phyloP scores from a whole-genome alignment of 92 coral and sea anemone species.

The Porites rus region DNA sequence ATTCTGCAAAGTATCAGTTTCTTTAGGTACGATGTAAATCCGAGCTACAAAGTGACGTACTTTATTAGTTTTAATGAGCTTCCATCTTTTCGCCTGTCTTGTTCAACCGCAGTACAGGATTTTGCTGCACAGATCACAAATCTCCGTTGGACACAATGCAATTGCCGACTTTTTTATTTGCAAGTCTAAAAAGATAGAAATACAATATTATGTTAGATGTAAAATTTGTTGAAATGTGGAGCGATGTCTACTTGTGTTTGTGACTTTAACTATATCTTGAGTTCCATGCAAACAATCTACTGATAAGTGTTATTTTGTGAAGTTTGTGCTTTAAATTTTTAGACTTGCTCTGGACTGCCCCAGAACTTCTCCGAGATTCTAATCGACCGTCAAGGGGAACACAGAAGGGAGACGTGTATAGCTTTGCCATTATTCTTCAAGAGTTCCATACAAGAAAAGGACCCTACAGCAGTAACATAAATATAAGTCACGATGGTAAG shows the following conservation, averaged over 20 bases:
- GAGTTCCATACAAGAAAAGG: slow-evolving; percentile 96
- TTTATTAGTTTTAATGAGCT: no score
- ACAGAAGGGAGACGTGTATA: slow-evolving; percentile 87
- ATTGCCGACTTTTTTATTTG: no score
- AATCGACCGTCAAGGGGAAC: slow-evolving; percentile 68
- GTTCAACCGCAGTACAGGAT: no score
- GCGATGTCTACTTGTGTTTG: not conserved
- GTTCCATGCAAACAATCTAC: not conserved
- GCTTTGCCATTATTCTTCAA: slow-evolving; percentile 91
- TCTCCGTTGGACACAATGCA: no score
- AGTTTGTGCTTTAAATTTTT: not conserved
- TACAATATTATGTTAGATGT: no score
- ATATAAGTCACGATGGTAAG: slow-evolving; percentile 70
- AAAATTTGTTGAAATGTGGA: no score
- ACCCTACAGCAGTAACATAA: slow-evolving; percentile 81
- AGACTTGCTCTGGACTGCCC: slow-evolving; percentile 94
- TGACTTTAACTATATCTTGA: not conserved
- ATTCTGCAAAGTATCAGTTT: no score
- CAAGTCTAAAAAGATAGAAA: no score
- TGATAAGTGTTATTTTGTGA: not conserved
- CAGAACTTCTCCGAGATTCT: slow-evolving; percentile 78
- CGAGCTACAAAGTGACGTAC: no score
- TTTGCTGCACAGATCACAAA: no score
- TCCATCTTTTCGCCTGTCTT: no score
- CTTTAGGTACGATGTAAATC: no score